Percentiles rank a stretch among this genome's conserved stretches.
These are phyloP conservation scores for Tinea semifulvella DNA, from an alignment of 2,888 invertebrate genomes.

Conservation along the genomic window DNA sequence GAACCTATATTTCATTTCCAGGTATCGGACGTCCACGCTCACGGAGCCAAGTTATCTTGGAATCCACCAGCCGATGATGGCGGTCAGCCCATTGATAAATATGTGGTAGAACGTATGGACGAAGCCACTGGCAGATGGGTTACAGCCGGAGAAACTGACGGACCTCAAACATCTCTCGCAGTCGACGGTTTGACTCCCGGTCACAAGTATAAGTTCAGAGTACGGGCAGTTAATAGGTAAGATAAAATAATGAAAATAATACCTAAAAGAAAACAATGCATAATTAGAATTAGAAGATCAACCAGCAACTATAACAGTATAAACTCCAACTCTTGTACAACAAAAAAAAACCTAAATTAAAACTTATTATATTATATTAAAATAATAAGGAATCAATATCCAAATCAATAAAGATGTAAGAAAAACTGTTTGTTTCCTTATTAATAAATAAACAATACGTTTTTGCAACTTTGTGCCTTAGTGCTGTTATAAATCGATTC, in stretches of 20 bases:
- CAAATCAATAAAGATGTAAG: too few relatives aligned
- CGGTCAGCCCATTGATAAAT: slow-evolving; percentile 91
- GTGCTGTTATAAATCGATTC: too few relatives aligned
- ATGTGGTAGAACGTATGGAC: slow-evolving; percentile 95
- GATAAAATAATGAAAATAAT: not conserved
- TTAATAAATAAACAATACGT: too few relatives aligned
- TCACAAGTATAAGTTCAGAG: slow-evolving; percentile 97
- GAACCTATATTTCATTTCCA: slow-evolving; percentile 20
- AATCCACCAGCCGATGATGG: slow-evolving; percentile 95
- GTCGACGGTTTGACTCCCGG: slow-evolving; percentile 90
- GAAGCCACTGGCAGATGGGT: slow-evolving; percentile 94
- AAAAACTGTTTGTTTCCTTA: too few relatives aligned
- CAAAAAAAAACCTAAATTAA: too few relatives aligned
- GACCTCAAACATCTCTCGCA: slow-evolving; percentile 77
- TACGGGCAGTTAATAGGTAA: slow-evolving; percentile 90
- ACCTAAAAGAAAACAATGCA: not conserved
- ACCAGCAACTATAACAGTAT: too few relatives aligned
- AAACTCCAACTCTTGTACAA: too few relatives aligned
- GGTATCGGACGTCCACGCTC: slow-evolving; percentile 85
- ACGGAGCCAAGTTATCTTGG: slow-evolving; percentile 91
- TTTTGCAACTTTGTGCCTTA: too few relatives aligned
- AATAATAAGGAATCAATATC: too few relatives aligned
- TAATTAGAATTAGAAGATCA: not conserved
- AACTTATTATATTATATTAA: too few relatives aligned
- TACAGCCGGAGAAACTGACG: slow-evolving; percentile 90